Evolutionary conservation across 1,140 invertebrate species (phyloP).

Genomic region (Pogonognathellus flavescens): DNA sequence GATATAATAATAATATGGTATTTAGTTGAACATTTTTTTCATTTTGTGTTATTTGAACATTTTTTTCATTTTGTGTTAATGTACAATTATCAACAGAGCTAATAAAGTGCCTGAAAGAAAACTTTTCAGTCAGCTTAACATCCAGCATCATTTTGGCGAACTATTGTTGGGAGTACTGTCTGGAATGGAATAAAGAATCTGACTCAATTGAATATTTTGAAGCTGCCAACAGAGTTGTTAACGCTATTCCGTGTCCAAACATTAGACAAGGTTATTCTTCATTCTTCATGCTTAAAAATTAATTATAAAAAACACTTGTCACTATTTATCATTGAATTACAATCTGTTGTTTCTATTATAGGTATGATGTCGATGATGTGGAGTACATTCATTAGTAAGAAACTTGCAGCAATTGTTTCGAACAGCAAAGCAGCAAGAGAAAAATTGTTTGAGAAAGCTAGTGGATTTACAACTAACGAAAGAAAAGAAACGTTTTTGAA

Average conservation of each 20-base stretch:
- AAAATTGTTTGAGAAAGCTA: slow-evolving; percentile 88
- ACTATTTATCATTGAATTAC: background rate
- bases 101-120: slow-evolving; percentile 76
- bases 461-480: slow-evolving; percentile 85
- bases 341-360: slow-evolving; percentile 66
- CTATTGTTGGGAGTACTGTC: slow-evolving; percentile 90
- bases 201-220: slow-evolving; percentile 77
- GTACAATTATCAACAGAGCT: slow-evolving; percentile 67
- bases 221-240: slow-evolving; percentile 76
- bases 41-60: background rate
- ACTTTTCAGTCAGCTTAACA: slow-evolving; percentile 89
- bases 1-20: slow-evolving; percentile 10
- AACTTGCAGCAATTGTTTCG: slow-evolving; percentile 74
- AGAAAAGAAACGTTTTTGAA: slow-evolving; percentile 80
- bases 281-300: background rate
- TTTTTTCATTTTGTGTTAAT: background rate
- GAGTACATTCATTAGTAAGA: slow-evolving; percentile 73
- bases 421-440: slow-evolving; percentile 81
- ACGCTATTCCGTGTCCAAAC: slow-evolving; percentile 75
- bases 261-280: slow-evolving; percentile 75
- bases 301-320: background rate
- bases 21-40: background rate
- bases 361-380: slow-evolving; percentile 86
- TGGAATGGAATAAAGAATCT: slow-evolving; percentile 86
- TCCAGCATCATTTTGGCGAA: slow-evolving; percentile 84